Evolutionary conservation across 1,140 invertebrate genomes (phyloP).

Genomic region (Pseudoatta argentina): DNA sequence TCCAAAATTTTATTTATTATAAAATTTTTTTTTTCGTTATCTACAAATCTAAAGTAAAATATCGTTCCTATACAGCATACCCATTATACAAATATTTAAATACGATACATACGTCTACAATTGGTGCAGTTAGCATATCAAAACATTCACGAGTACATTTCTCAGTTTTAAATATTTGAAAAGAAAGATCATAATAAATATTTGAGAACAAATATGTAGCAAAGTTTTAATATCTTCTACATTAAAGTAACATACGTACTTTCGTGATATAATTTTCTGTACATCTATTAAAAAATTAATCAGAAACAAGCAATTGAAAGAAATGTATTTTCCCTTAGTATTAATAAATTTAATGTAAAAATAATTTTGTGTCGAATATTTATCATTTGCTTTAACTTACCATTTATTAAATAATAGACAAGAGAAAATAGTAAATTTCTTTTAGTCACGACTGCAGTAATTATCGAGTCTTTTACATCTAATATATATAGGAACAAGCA

Average conservation of each 20-base stretch:
- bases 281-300: constrained; percentile 15
- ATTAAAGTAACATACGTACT: background rate
- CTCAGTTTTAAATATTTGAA: background rate
- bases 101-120: background rate
- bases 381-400: background rate
- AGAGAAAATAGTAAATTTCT: constrained; percentile 1
- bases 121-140: background rate
- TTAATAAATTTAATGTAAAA: constrained; percentile 23
- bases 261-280: background rate
- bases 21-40: background rate
- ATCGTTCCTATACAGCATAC: background rate
- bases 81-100: background rate
- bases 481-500: background rate
- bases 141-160: background rate
- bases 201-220: background rate
- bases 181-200: constrained; percentile 12
- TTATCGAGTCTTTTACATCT: background rate
- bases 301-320: background rate
- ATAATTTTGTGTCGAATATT: background rate
- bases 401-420: background rate
- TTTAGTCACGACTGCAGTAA: background rate
- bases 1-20: constrained; percentile 10
- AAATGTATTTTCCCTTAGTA: background rate
- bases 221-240: background rate
- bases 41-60: background rate